Conservation (phyloP, 2,113 vertebrate genomes). For the Sorex araneus region DNA sequence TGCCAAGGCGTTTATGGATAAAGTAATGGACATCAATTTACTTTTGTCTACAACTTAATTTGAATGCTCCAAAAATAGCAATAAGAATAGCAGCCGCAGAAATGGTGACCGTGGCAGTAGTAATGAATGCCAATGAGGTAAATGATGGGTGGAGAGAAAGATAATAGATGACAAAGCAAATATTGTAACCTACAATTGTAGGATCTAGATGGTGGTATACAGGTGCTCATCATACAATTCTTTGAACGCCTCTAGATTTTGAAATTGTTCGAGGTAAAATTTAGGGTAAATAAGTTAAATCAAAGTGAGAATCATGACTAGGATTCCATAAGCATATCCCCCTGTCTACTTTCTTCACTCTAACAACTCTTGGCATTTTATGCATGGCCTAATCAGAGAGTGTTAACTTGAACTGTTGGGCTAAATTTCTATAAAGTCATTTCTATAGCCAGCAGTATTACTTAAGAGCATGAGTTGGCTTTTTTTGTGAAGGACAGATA, state of each 20-base stretch:
- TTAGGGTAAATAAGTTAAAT: neutral
- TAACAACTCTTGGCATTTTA: neutral
- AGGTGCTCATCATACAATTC: neutral
- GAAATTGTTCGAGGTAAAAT: conserved; percentile 18
- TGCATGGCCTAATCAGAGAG: neutral
- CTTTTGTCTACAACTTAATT: conserved; percentile 1
- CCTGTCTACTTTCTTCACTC: neutral
- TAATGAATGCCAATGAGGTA: neutral
- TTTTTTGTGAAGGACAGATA: neutral
- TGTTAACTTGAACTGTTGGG: neutral
- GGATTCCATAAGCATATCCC: neutral
- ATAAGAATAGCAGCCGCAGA: too few species aligned
- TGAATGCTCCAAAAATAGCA: neutral
- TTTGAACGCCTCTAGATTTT: conserved; percentile 8
- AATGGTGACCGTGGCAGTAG: too few species aligned
- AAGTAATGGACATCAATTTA: neutral
- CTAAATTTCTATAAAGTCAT: conserved; percentile 33
- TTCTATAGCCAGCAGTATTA: conserved; percentile 8
- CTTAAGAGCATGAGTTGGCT: neutral
- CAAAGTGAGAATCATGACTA: neutral
- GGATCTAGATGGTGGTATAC: neutral
- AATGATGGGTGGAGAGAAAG: neutral
- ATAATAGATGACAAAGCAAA: neutral
- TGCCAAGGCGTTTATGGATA: neutral
- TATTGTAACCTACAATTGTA: neutral